phyloP scores from a whole-genome alignment of 1,140 invertebrate species.

The Asbolus verrucosus region DNA sequence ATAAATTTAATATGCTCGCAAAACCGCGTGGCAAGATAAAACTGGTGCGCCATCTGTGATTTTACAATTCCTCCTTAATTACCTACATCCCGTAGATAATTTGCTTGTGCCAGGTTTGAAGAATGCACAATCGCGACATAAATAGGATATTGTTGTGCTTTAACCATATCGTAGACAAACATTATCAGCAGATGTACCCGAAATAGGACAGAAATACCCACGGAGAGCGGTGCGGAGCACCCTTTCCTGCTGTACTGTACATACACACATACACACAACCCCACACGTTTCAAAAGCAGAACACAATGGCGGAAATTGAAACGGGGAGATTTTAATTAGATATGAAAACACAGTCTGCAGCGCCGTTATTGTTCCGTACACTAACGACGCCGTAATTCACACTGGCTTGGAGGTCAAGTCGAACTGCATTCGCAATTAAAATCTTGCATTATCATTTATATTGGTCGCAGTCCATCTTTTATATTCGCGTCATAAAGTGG shows the following conservation, averaged over 20 bases:
- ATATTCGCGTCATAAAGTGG: no score
- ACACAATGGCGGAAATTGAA: slow-evolving; percentile 53
- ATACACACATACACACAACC: slow-evolving; percentile 17
- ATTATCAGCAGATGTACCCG: slow-evolving; percentile 38
- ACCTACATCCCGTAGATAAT: slow-evolving; percentile 37
- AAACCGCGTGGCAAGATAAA: slow-evolving; percentile 25
- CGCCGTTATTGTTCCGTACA: slow-evolving; percentile 43
- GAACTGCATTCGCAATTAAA: slow-evolving; percentile 44
- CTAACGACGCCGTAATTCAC: slow-evolving; percentile 50
- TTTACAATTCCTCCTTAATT: slow-evolving; percentile 40
- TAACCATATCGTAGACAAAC: slow-evolving; percentile 39
- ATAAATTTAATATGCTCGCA: slow-evolving; percentile 27
- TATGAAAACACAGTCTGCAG: slow-evolving; percentile 48
- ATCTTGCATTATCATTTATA: no score
- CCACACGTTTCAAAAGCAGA: slow-evolving; percentile 39
- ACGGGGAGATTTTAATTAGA: slow-evolving; percentile 56
- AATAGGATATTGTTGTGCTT: slow-evolving; percentile 35
- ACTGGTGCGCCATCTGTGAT: slow-evolving; percentile 33
- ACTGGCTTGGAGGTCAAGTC: slow-evolving; percentile 38
- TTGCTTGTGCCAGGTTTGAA: slow-evolving; percentile 36
- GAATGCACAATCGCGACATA: slow-evolving; percentile 43
- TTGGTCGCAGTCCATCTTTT: no score
- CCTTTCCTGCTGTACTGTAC: no score
- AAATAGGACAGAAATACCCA: slow-evolving; percentile 28
- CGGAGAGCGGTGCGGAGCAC: no score